Evolutionary conservation across 2,888 invertebrate species (phyloP), one percentile per base, ranked within the genome.

Genomic region (Orthosia gothica): DNA sequence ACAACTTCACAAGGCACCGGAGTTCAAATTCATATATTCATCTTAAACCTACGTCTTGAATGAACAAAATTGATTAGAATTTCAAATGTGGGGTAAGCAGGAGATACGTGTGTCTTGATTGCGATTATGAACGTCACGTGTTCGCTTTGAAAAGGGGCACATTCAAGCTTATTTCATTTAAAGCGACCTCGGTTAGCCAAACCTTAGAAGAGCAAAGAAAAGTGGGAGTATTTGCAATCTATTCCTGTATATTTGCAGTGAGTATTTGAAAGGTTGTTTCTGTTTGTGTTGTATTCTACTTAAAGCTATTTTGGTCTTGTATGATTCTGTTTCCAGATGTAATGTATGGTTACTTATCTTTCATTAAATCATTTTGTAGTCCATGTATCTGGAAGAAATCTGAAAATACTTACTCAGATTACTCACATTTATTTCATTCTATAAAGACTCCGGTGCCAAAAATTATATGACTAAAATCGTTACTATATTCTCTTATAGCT

Each of bases 401-500:
- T 59, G 18, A 61, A 66, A 55, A 67, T 83, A 71, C 80, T 73
- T 67, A 76, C 49, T 63, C 54, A 58, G 26, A 76, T 64, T 55
- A 61, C 32, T 62, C 59, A 57, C 74, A 79, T 13, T 66, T 78
- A 74, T 26, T 62, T n/a, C 18, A 61, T 64, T 40, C 20, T 57
- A 65, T 12, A 66, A 57, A 71, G 69, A 74, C 86, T 84, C 86
- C 86, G 86, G 87, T 86, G 86, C 87, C 86, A 68, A 54, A 68
- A 61, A 59, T 45, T 45, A 54, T 57, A 55, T 50, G 18, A 70
- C 52, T 26, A n/a, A 20, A 40, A 63, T 49, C 40, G 12, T 65
- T 72, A 52, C 32, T 70, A 20, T 61, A 23, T 64, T 59, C 13
- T 76, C 54, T 76, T 71, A 68, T 57, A 64, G 26, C 68, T 79